phyloP scores from a whole-genome alignment of 2,888 invertebrate genomes.

The Hetaerina titia region DNA sequence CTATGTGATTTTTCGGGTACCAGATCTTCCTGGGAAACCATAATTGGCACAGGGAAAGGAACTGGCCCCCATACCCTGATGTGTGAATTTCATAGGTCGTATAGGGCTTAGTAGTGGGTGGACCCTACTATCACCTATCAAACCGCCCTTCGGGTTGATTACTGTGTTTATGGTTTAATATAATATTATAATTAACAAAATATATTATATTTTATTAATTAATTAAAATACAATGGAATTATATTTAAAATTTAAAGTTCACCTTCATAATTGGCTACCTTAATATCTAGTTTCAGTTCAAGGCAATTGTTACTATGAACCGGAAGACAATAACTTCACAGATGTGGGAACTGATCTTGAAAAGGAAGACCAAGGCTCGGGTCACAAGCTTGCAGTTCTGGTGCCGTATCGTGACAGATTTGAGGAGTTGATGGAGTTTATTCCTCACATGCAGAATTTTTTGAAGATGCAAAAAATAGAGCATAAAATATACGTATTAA shows the following conservation, averaged over 20 bases:
- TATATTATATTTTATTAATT: too few species aligned
- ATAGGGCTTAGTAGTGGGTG: too few species aligned
- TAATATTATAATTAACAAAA: too few species aligned
- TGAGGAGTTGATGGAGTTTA: slow-evolving; percentile 95
- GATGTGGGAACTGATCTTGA: slow-evolving; percentile 65
- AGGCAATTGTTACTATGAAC: slow-evolving; percentile 71
- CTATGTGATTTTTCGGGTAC: too few species aligned
- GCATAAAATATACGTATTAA: slow-evolving; percentile 93
- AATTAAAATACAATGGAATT: too few species aligned
- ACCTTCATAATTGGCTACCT: neutral
- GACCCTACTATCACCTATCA: too few species aligned
- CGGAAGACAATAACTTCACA: slow-evolving; percentile 39
- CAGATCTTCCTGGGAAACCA: too few species aligned
- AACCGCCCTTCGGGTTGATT: too few species aligned
- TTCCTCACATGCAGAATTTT: slow-evolving; percentile 92
- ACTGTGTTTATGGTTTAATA: too few species aligned
- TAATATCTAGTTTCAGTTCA: slow-evolving; percentile 71
- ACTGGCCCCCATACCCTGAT: too few species aligned
- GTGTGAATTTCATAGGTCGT: too few species aligned
- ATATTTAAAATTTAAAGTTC: neutral
- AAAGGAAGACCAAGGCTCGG: slow-evolving; percentile 70
- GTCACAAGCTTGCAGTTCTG: slow-evolving; percentile 88
- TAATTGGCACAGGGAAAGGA: too few species aligned
- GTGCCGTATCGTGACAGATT: slow-evolving; percentile 98
- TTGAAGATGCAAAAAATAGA: slow-evolving; percentile 87